Evolutionary conservation across 2,113 vertebrate species (phyloP).

Genomic region (Colaptes auratus): DNA sequence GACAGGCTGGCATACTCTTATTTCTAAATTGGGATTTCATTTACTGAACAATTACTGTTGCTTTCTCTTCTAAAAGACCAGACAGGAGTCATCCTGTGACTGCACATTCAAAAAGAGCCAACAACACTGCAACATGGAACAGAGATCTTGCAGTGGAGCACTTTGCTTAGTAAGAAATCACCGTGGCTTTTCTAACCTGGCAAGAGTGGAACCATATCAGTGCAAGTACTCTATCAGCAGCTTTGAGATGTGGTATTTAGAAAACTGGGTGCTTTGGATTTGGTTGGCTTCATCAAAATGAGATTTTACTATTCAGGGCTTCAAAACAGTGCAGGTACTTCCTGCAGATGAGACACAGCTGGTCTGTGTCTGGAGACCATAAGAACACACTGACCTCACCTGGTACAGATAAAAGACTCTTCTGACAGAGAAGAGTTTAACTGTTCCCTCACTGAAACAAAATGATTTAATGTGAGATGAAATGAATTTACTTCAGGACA

Average conservation of each 20-base stretch:
- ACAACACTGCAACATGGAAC: not conserved
- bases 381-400: not conserved
- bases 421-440: not conserved
- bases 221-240: not conserved
- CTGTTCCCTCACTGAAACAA: not conserved
- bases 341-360: not conserved
- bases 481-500: not conserved
- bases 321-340: not conserved
- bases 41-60: not conserved
- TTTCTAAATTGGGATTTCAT: not conserved
- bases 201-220: not conserved
- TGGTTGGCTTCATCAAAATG: not conserved
- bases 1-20: not conserved
- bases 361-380: accelerated
- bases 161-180: not conserved
- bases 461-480: not conserved
- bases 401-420: not conserved
- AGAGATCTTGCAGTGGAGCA: not conserved
- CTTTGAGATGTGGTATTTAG: not conserved
- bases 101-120: not conserved
- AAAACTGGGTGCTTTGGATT: not conserved
- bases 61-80: not conserved
- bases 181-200: not conserved
- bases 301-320: not conserved
- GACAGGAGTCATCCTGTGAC: not conserved